Conservation (phyloP, 2,113 vertebrate genomes). For the Aplodontia rufa region DNA sequence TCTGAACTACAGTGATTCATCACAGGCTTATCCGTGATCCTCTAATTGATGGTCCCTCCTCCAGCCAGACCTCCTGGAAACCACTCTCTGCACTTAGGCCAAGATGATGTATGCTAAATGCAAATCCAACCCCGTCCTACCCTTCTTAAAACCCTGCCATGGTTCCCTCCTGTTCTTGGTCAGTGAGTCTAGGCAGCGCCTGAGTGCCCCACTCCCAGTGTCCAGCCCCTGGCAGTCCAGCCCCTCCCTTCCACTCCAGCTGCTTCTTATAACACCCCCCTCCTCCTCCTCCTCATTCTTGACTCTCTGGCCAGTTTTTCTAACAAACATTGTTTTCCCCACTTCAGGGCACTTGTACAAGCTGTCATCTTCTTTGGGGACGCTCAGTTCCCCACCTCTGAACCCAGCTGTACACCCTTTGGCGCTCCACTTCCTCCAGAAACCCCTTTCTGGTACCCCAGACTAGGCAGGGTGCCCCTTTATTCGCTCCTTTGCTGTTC, state of each 20-base stretch:
- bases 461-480: neutral
- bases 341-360: neutral
- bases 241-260: neutral
- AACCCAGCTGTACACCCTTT: neutral
- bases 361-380: neutral
- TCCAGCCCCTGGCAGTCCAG: neutral
- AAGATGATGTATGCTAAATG: neutral
- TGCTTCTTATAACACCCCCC: neutral
- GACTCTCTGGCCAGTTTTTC: conserved; percentile 40
- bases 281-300: neutral
- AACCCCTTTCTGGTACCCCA: neutral
- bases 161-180: neutral
- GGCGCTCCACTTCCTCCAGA: neutral
- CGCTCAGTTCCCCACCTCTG: neutral
- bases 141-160: neutral
- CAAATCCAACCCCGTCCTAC: neutral
- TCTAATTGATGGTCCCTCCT: neutral
- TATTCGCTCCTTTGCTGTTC: neutral
- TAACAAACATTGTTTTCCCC: conserved; percentile 19
- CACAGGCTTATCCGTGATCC: neutral
- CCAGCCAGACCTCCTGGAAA: neutral
- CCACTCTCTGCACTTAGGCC: neutral
- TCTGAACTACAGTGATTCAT: neutral
- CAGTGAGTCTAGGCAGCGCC: neutral
- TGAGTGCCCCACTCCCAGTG: neutral